These are phyloP conservation scores for Rotaria magnacalcarata DNA, from an alignment of 2,888 invertebrate species.

Conservation along the genomic window DNA sequence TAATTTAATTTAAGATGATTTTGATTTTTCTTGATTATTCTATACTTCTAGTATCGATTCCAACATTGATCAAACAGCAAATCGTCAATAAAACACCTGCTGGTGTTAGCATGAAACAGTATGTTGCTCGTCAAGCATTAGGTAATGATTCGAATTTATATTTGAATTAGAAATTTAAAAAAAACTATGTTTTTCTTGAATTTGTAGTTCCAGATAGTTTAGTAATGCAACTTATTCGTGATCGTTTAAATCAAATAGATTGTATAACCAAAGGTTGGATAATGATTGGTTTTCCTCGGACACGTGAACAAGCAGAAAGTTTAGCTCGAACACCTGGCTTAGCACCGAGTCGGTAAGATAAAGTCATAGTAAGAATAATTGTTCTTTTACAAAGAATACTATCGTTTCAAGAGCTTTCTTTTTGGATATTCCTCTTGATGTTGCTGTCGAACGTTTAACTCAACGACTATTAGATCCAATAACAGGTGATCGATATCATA, in stretches of 20 bases:
- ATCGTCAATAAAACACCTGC: constrained; percentile 55
- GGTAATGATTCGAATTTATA: constrained; percentile 50
- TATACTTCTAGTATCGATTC: constrained; percentile 50
- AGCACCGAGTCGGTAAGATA: constrained; percentile 55
- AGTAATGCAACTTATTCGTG: constrained; percentile 55
- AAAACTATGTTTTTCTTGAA: neutral
- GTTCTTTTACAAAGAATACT: neutral
- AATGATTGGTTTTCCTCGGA: constrained; percentile 57
- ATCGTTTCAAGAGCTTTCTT: constrained; percentile 54
- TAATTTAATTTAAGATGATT: no score
- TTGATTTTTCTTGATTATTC: neutral
- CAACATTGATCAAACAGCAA: constrained; percentile 56
- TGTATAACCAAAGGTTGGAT: constrained; percentile 59
- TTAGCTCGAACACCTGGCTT: constrained; percentile 54
- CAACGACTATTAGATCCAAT: constrained; percentile 56
- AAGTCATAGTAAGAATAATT: neutral
- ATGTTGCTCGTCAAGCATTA: constrained; percentile 54
- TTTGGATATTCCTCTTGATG: constrained; percentile 58
- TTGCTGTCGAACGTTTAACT: constrained; percentile 57
- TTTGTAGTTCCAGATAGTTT: constrained; percentile 56
- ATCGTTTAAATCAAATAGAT: constrained; percentile 56
- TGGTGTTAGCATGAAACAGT: constrained; percentile 55
- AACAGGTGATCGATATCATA: constrained; percentile 58
- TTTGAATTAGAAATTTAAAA: neutral
- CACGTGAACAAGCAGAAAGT: constrained; percentile 57